phyloP scores from a whole-genome alignment of 2,888 invertebrate species.

The Chrysolina haemoptera region DNA sequence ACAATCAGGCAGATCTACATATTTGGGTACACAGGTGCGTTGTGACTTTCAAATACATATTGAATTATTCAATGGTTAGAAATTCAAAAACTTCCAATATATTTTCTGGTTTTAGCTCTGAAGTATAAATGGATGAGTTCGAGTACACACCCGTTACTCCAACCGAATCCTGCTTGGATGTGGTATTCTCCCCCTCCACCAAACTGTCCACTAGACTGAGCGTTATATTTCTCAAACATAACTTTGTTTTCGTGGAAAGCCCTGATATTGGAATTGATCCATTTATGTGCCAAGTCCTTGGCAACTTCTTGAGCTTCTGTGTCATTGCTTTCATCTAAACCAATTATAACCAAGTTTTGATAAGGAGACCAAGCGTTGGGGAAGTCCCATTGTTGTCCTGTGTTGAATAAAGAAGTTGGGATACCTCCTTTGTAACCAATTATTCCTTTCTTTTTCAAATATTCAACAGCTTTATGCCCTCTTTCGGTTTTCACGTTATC shows the following conservation, averaged over 20 bases:
- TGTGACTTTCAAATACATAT: no score
- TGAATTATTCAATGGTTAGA: background rate
- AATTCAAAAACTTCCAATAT: constrained; percentile 29
- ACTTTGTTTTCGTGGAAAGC: constrained; percentile 74
- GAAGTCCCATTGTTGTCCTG: constrained; percentile 85
- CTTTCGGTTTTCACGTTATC: constrained; percentile 51
- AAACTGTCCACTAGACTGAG: constrained; percentile 75
- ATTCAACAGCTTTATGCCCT: constrained; percentile 72
- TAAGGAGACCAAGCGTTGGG: constrained; percentile 91
- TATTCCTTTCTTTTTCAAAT: constrained; percentile 70
- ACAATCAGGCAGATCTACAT: no score
- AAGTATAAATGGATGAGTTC: constrained; percentile 73
- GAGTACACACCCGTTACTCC: constrained; percentile 64
- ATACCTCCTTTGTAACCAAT: constrained; percentile 75
- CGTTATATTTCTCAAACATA: constrained; percentile 85
- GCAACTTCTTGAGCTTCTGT: constrained; percentile 73
- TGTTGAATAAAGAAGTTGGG: constrained; percentile 74
- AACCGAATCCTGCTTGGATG: constrained; percentile 65
- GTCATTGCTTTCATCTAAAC: constrained; percentile 73
- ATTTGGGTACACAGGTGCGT: no score
- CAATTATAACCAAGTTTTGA: constrained; percentile 81
- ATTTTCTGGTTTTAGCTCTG: constrained; percentile 52
- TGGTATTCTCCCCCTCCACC: constrained; percentile 85
- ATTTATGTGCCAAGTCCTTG: constrained; percentile 77
- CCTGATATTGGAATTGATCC: constrained; percentile 79